phyloP scores from a whole-genome alignment of 1,140 invertebrate species.

The Pentalonia nigronervosa region DNA sequence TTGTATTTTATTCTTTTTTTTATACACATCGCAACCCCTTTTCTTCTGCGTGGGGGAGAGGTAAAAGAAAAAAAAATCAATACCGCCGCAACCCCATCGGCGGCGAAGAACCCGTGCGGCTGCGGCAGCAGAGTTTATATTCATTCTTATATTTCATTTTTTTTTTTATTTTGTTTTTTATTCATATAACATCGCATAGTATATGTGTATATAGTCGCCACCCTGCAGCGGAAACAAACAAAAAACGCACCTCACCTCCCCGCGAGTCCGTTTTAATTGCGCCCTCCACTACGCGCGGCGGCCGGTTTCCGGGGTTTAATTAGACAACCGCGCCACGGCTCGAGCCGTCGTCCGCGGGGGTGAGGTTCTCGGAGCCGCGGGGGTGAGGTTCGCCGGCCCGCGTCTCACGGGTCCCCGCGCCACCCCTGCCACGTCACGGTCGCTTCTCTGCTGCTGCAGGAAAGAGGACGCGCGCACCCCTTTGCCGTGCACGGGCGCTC shows the following conservation, averaged over 20 bases:
- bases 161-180: background rate
- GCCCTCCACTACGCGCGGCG: background rate
- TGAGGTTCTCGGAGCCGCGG: background rate
- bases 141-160: background rate
- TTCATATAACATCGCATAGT: background rate
- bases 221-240: background rate
- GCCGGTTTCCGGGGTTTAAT: conserved; percentile 44
- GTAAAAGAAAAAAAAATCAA: conserved; percentile 40
- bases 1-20: conserved; percentile 23
- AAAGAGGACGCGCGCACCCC: background rate
- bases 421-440: background rate
- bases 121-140: background rate
- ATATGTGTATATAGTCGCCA: background rate
- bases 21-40: conserved; percentile 37
- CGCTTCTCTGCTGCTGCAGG: background rate
- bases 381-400: background rate
- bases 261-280: conserved; percentile 42
- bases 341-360: conserved; percentile 13
- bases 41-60: conserved; percentile 31
- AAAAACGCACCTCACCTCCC: background rate
- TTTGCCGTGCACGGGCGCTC: background rate
- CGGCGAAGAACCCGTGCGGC: background rate
- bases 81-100: conserved; percentile 40
- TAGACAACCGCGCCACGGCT: background rate
- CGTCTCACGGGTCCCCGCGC: background rate